Evolutionary conservation across 37 sponge, comb jelly and placozoan species (phyloP), one percentile per base, ranked within the genome.

Genomic region (Ianthella basta): DNA sequence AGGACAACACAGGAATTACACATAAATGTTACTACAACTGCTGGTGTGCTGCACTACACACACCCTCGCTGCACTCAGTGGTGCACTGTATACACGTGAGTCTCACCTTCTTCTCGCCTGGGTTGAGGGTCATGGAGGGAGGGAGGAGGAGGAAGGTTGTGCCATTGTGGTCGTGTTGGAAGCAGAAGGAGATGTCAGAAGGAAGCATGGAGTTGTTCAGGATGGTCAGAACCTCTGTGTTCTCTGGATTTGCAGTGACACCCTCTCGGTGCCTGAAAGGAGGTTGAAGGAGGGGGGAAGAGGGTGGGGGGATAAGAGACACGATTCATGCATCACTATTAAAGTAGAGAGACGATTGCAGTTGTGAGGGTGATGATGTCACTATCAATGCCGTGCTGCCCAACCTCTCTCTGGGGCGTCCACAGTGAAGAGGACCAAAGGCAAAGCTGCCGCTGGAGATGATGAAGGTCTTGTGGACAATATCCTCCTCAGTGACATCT

Each of bases 351-450:
- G 3, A 55, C 36, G 13, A 38, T 15, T 32, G 80, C 29, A 8
- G 24, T 6, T 13, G 65, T 63, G 65, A 5, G 65, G 24, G 65
- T 63, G 8, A 44, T 44, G 67, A 3, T 29, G 32, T 32, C 29
- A 32, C 5, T n/a, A 33, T 65, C 67, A 29, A 33, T 65, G 32
- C 32, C 67, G 29, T 12, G 54, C 25, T 23, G 34, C 41, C 86
- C 37, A 32, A 92, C 90, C 92, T 86, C 41, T 98, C 98, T 68
- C 96, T 86, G 29, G 85, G 89, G 67, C 91, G 94, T 59, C 97
- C 91, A 80, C 90, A 91, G 61, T 85, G 93, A 40, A 98, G 92
- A 18, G 99, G 99, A 61, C 99, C 99, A 89, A 98, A 98, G 61
- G 85, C 75, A 65, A 89, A 96, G 59, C 54, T 74, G 18, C 92